phyloP scores from a whole-genome alignment of 2,888 invertebrate species.

The Tetragonula carbonaria region DNA sequence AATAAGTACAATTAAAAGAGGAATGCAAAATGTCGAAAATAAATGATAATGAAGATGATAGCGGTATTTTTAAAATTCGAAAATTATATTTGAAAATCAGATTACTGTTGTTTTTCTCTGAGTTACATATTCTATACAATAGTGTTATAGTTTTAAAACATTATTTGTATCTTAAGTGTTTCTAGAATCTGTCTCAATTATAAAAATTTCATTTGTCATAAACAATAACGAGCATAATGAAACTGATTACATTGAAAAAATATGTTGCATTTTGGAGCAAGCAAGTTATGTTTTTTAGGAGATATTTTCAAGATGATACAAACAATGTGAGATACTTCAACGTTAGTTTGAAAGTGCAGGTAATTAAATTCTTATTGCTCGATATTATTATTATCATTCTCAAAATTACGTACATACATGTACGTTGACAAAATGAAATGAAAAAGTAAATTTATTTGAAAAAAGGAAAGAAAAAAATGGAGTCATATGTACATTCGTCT shows the following conservation, averaged over 20 bases:
- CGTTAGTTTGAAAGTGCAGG: constrained; percentile 27
- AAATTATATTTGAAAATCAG: constrained; percentile 76
- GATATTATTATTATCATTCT: constrained; percentile 49
- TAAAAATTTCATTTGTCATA: constrained; percentile 50
- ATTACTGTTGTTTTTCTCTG: constrained; percentile 67
- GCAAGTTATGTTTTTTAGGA: constrained; percentile 5
- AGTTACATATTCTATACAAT: constrained; percentile 72
- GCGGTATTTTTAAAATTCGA: constrained; percentile 62
- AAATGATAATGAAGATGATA: constrained; percentile 10
- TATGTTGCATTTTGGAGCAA: constrained; percentile 32
- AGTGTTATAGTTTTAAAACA: constrained; percentile 56
- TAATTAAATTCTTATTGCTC: constrained; percentile 58
- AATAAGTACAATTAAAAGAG: neutral
- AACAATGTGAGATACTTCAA: constrained; percentile 24
- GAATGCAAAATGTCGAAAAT: constrained; percentile 10
- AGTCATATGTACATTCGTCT: constrained; percentile 56
- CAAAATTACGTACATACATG: constrained; percentile 22
- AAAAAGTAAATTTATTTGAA: constrained; percentile 40
- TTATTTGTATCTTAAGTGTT: constrained; percentile 53
- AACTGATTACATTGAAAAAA: constrained; percentile 51
- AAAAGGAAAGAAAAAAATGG: constrained; percentile 24
- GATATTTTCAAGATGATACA: constrained; percentile 29
- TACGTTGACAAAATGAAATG: constrained; percentile 39
- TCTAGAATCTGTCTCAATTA: constrained; percentile 53
- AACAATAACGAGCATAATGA: constrained; percentile 44